These are phyloP conservation scores for Pseudochaenichthys georgianus DNA, from an alignment of 2,797 vertebrate species.

Conservation along the genomic window DNA sequence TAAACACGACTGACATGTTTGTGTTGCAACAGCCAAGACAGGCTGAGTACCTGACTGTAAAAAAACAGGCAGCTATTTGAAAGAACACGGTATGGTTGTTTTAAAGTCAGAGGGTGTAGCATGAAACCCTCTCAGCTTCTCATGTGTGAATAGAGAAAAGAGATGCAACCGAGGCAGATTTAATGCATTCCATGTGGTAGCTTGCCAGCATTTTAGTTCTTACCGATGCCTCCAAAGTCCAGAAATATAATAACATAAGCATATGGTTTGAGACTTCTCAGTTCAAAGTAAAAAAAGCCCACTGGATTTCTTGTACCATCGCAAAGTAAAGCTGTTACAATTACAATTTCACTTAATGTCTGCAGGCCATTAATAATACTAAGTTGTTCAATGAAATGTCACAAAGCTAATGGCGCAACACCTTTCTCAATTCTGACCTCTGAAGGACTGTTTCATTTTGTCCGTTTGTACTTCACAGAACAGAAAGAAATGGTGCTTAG, in stretches of 20 bases:
- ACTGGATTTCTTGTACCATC: conserved; percentile 4
- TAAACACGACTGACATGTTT: conserved; percentile 70
- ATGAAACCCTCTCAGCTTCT: conserved; percentile 71
- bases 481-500: conserved; percentile 23
- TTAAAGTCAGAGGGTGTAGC: conserved; percentile 62
- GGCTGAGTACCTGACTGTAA: conserved; percentile 46
- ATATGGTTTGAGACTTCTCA: conserved; percentile 15
- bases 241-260: conserved; percentile 29
- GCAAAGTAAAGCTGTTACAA: conserved; percentile 21
- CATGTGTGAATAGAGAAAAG: conserved; percentile 67
- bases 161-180: conserved; percentile 58
- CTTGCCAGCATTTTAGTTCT: conserved; percentile 30
- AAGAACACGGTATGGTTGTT: conserved; percentile 61
- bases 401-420: conserved; percentile 47
- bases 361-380: conserved; percentile 31
- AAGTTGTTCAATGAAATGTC: conserved; percentile 51
- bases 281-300: conserved; percentile 5
- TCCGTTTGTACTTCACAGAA: conserved; percentile 24
- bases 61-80: conserved; percentile 43
- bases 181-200: conserved; percentile 45
- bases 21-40: conserved; percentile 57
- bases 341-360: conserved; percentile 33
- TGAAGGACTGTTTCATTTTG: conserved; percentile 26
- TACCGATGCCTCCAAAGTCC: conserved; percentile 25
- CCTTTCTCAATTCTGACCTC: conserved; percentile 44